These are phyloP conservation scores for Chaetodon trifasciatus DNA, from an alignment of 2,797 vertebrate species.

Conservation along the genomic window DNA sequence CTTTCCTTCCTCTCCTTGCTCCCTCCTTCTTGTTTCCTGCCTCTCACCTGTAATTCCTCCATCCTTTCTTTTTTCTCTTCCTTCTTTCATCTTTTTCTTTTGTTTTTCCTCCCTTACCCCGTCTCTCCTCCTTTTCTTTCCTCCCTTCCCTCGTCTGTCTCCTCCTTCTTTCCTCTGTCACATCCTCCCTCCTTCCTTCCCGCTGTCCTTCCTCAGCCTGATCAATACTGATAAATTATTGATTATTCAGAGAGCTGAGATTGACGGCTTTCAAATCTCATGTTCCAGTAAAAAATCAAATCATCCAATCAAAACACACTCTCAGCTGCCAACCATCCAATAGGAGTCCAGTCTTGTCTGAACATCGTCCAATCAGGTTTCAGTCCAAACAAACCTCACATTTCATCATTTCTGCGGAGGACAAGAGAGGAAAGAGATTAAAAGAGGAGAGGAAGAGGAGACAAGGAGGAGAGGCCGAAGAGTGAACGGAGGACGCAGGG, in stretches of 20 bases:
- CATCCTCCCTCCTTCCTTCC: neutral
- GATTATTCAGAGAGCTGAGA: slow-evolving; percentile 48
- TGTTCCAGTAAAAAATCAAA: neutral
- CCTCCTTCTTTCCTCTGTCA: neutral
- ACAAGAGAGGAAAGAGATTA: neutral
- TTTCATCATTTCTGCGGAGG: neutral
- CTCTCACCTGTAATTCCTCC: too few relatives aligned
- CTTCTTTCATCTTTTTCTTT: neutral
- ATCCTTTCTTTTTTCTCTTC: neutral
- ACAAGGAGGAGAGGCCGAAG: neutral
- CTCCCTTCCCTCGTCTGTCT: neutral
- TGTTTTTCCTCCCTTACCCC: too few relatives aligned
- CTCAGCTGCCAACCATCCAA: slow-evolving; percentile 3
- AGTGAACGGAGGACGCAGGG: neutral
- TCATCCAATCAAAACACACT: neutral
- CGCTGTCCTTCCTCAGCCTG: slow-evolving; percentile 5
- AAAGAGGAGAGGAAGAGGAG: neutral
- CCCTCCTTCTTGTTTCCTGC: neutral
- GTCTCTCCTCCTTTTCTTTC: neutral
- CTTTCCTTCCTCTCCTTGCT: neutral
- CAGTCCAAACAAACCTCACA: neutral
- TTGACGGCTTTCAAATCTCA: slow-evolving; percentile 22
- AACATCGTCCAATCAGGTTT: slow-evolving; percentile 29
- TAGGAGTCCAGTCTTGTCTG: slow-evolving; percentile 7
- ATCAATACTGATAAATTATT: slow-evolving; percentile 69